phyloP scores from a whole-genome alignment of 53 echinoderm and acorn worm species.

The Antedon mediterranea region DNA sequence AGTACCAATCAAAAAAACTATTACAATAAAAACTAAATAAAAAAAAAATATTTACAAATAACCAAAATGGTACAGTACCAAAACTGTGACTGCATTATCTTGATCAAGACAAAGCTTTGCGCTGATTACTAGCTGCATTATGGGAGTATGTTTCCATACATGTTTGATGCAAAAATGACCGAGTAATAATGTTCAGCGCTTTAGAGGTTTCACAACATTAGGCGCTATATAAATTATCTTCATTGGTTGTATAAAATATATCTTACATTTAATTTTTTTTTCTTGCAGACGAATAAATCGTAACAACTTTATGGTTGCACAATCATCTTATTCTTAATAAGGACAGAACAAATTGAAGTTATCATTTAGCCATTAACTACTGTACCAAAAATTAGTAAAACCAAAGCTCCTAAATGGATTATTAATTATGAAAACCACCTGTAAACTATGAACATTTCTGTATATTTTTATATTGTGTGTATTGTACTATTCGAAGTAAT shows the following conservation, averaged over 20 bases:
- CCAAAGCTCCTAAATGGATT: not conserved
- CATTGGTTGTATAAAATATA: not conserved
- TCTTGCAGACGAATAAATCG: constrained; percentile 71
- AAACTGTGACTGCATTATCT: no score
- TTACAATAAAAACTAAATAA: no score
- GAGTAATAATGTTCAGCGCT: no score
- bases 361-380: not conserved
- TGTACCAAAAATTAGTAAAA: not conserved
- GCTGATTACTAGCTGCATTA: no score
- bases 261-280: constrained; percentile 4
- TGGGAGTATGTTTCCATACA: no score
- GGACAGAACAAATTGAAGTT: not conserved
- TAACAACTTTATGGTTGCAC: constrained; percentile 47
- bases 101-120: no score
- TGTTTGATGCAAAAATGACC: no score
- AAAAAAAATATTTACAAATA: no score
- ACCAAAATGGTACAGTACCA: no score
- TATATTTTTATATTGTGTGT: not conserved
- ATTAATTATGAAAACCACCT: not conserved
- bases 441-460: not conserved
- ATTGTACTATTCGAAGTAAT: no score
- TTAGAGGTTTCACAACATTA: no score
- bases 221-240: not conserved
- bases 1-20: no score
- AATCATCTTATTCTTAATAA: not conserved